These are phyloP conservation scores for Agonum fuliginosum DNA, from an alignment of 2,888 invertebrate species.

Conservation along the genomic window DNA sequence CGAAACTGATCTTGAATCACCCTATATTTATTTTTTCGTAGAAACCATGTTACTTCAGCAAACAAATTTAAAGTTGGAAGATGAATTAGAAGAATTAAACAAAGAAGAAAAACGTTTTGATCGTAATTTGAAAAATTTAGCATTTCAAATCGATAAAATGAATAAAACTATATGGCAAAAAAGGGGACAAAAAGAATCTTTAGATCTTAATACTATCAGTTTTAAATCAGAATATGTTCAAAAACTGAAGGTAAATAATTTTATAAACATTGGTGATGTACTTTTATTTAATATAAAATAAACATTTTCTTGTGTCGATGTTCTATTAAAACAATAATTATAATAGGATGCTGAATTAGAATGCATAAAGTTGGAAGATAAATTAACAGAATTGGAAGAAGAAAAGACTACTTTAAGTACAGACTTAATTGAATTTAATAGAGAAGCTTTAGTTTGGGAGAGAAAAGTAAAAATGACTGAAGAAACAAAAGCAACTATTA, in stretches of 20 bases:
- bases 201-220: constrained; percentile 76
- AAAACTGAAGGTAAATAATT: constrained; percentile 75
- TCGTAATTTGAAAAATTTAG: constrained; percentile 77
- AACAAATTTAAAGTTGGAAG: constrained; percentile 82
- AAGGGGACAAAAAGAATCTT: constrained; percentile 73
- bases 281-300: constrained; percentile 2
- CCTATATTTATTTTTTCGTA: constrained; percentile 63
- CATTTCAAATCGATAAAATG: constrained; percentile 77
- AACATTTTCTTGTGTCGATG: background rate
- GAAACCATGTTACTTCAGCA: constrained; percentile 81
- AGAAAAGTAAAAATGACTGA: constrained; percentile 84
- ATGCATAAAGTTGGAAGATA: constrained; percentile 80
- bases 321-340: background rate
- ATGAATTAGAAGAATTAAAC: constrained; percentile 77
- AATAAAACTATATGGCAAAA: constrained; percentile 77
- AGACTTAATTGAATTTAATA: constrained; percentile 78
- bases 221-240: constrained; percentile 74
- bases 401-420: constrained; percentile 81
- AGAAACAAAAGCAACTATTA: constrained; percentile 82
- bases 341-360: constrained; percentile 81
- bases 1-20: no score
- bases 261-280: no score
- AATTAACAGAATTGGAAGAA: constrained; percentile 79
- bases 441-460: constrained; percentile 87
- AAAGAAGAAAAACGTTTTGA: constrained; percentile 76